These are phyloP conservation scores for Amniataba percoides DNA, from an alignment of 2,797 vertebrate species.

Conservation along the genomic window DNA sequence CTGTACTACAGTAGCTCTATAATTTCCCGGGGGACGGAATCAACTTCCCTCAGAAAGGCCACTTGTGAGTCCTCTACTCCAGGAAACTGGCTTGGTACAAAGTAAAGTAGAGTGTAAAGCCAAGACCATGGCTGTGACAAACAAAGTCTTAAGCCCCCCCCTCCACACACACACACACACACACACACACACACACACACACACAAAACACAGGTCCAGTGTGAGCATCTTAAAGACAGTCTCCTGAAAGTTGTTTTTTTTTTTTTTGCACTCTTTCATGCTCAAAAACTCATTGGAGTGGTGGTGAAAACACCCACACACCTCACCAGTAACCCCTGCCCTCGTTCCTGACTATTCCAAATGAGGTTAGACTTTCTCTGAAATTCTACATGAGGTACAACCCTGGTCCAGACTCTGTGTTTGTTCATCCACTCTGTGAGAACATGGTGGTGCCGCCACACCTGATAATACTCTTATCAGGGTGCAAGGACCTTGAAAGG, in stretches of 20 bases:
- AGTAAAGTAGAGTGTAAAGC: conserved; percentile 1
- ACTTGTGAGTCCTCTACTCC: conserved; percentile 41
- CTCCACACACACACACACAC: no score
- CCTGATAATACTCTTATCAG: neutral
- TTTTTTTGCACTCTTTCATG: neutral
- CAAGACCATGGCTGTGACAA: neutral
- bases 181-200: no score
- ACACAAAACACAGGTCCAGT: no score
- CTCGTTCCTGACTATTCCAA: neutral
- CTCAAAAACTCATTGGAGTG: neutral
- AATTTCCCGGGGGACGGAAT: conserved; percentile 41
- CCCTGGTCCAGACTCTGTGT: neutral
- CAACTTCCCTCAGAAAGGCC: conserved; percentile 35
- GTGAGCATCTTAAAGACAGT: neutral
- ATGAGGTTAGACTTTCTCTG: neutral
- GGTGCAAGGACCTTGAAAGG: conserved; percentile 14
- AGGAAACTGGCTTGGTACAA: conserved; percentile 12
- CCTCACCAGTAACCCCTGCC: neutral
- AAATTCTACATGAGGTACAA: neutral
- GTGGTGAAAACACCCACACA: neutral
- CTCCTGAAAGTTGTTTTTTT: neutral
- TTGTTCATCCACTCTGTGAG: neutral
- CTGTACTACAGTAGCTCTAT: conserved; percentile 16
- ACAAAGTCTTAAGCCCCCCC: no score
- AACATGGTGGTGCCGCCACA: neutral